A percentile compares a stretch with the other conserved stretches of the same genome.
These are phyloP conservation scores for Anguilla pacifica DNA, from an alignment of 2,797 vertebrate species.

Conservation along the genomic window DNA sequence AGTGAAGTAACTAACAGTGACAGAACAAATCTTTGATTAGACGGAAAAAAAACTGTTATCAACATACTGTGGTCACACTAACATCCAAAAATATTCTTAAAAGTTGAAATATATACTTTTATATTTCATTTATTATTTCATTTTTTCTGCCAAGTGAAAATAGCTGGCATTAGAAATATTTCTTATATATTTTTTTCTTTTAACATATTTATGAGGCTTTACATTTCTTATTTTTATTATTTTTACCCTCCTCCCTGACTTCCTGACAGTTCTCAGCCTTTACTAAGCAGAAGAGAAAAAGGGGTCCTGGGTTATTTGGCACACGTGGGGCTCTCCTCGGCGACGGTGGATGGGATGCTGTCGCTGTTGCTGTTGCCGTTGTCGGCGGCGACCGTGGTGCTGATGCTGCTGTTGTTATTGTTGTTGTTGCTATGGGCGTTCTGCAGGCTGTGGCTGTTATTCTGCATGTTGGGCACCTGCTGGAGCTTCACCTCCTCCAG, in stretches of 20 bases:
- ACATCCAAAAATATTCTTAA: slow-evolving; percentile 82
- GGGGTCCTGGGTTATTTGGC: slow-evolving; percentile 76
- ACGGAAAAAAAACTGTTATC: slow-evolving; percentile 69
- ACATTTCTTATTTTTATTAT: slow-evolving; percentile 52
- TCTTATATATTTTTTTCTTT: slow-evolving; percentile 58
- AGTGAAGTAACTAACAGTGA: slow-evolving; percentile 82
- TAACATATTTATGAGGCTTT: slow-evolving; percentile 82
- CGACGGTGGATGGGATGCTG: slow-evolving; percentile 24
- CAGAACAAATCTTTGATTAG: slow-evolving; percentile 80
- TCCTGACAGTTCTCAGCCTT: slow-evolving; percentile 60
- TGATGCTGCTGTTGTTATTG: slow-evolving; percentile 59
- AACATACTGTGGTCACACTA: slow-evolving; percentile 80
- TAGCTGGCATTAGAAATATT: slow-evolving; percentile 70
- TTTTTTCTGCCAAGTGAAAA: slow-evolving; percentile 71
- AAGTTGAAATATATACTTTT: slow-evolving; percentile 68
- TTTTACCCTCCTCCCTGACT: slow-evolving; percentile 37
- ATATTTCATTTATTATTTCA: slow-evolving; percentile 18
- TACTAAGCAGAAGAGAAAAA: slow-evolving; percentile 71
- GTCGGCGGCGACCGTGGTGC: slow-evolving; percentile 35
- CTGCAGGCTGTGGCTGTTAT: slow-evolving; percentile 76
- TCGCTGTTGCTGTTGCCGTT: slow-evolving; percentile 39
- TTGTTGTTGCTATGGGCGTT: slow-evolving; percentile 76
- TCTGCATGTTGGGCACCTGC: slow-evolving; percentile 75
- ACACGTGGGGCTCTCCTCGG: slow-evolving; percentile 53
- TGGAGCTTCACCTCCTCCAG: slow-evolving; percentile 86